Evolutionary conservation across 2,797 vertebrate genomes (phyloP).

Genomic region (Squalus acanthias): DNA sequence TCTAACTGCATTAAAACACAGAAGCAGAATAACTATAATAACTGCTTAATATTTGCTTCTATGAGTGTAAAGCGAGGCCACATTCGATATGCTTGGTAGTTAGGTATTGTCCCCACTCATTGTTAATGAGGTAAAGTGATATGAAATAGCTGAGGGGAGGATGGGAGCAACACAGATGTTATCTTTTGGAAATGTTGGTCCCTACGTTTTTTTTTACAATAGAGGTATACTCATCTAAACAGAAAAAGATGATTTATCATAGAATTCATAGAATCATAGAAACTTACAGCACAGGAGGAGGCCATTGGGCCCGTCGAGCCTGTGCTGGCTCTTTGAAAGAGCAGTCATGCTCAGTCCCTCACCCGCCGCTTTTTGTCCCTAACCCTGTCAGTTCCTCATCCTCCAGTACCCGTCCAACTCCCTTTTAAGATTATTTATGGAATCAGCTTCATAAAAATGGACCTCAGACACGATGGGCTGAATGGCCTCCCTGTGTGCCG

Average conservation of each 20-base stretch:
- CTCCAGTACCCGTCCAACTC: no score
- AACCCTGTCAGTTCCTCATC: no score
- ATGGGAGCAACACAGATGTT: background rate
- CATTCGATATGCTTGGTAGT: background rate
- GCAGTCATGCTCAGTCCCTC: no score
- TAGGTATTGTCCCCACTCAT: background rate
- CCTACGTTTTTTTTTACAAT: background rate
- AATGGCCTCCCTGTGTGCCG: no score
- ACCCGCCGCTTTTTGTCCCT: no score
- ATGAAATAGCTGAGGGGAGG: background rate
- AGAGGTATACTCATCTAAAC: background rate
- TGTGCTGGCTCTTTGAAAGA: no score
- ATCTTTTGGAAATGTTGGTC: background rate
- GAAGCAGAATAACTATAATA: slow-evolving; percentile 8
- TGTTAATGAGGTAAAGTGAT: slow-evolving; percentile 7
- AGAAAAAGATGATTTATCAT: background rate
- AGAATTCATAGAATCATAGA: no score
- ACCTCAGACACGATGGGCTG: no score
- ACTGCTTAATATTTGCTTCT: background rate
- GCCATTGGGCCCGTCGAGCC: no score
- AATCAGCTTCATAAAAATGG: background rate
- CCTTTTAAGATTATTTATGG: no score
- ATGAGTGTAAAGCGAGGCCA: background rate
- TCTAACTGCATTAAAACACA: background rate
- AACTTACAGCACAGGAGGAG: background rate